phyloP scores from a whole-genome alignment of 2,797 vertebrate genomes.

The Phrynocephalus guinanensis region DNA sequence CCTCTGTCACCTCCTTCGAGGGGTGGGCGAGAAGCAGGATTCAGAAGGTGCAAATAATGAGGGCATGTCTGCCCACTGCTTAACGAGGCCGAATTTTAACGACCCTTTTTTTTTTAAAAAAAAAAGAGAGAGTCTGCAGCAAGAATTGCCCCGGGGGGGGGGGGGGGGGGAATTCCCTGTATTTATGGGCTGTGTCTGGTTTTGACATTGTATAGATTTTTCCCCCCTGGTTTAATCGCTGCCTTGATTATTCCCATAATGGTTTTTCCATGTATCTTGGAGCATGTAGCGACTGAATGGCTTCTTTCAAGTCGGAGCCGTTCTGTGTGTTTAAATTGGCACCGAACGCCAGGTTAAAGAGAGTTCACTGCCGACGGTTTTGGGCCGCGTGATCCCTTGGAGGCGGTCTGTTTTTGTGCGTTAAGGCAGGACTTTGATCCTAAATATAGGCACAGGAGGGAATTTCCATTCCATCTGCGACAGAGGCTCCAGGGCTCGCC shows the following conservation, averaged over 20 bases:
- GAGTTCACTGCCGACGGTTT: constrained; percentile 79
- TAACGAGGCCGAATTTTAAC: constrained; percentile 60
- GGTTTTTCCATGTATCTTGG: constrained; percentile 82
- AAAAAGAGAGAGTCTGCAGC: constrained; percentile 47
- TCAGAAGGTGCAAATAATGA: constrained; percentile 48
- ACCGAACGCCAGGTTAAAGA: constrained; percentile 75
- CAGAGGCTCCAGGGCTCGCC: constrained; percentile 47
- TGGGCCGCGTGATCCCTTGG: constrained; percentile 74
- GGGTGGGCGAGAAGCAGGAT: not conserved
- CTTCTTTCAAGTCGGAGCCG: constrained; percentile 72
- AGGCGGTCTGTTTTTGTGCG: constrained; percentile 73
- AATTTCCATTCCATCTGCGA: constrained; percentile 71
- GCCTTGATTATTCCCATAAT: constrained; percentile 80
- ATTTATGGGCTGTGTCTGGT: constrained; percentile 77
- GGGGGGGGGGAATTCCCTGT: no score
- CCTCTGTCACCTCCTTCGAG: constrained; percentile 4
- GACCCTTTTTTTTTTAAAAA: constrained; percentile 45
- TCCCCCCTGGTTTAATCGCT: constrained; percentile 63
- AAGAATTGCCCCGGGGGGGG: constrained; percentile 58
- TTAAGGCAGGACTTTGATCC: constrained; percentile 79
- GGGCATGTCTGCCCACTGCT: constrained; percentile 35
- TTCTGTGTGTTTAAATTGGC: constrained; percentile 82
- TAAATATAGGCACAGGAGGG: constrained; percentile 77
- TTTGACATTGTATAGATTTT: constrained; percentile 79
- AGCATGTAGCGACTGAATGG: constrained; percentile 73